These are phyloP conservation scores for Mesorhabditis belari DNA, from an alignment of 2,888 invertebrate genomes.

Conservation along the genomic window DNA sequence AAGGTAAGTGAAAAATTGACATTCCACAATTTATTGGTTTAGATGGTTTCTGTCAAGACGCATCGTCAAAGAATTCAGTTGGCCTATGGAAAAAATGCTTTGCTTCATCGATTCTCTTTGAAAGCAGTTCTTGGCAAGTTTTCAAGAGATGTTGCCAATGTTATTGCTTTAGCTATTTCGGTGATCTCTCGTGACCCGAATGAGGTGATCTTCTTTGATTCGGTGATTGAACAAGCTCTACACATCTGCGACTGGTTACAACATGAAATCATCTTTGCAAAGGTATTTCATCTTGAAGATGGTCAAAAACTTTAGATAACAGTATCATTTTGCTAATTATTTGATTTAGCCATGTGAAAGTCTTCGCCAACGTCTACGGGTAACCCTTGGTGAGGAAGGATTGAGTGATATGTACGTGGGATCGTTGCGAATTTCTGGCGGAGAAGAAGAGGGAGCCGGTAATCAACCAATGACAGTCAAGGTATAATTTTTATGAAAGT, in stretches of 20 bases:
- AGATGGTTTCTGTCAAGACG: not conserved
- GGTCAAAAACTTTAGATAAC: not conserved
- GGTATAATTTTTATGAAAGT: not conserved
- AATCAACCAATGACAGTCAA: not conserved
- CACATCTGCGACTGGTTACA: conserved; percentile 34
- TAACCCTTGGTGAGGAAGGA: conserved; percentile 9
- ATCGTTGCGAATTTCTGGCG: conserved; percentile 4
- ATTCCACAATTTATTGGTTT: not conserved
- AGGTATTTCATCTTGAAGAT: conserved; percentile 8
- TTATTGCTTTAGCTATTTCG: conserved; percentile 16
- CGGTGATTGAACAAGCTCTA: conserved; percentile 19
- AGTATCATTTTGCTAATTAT: not conserved
- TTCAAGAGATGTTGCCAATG: not conserved
- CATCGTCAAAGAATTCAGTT: conserved; percentile 29
- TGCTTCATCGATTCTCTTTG: conserved; percentile 30
- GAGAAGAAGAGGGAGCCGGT: conserved; percentile 5
- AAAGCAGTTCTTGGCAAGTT: conserved; percentile 32
- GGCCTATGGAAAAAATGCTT: conserved; percentile 40
- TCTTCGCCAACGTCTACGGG: conserved; percentile 18
- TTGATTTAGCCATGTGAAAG: conserved; percentile 37
- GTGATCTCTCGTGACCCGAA: conserved; percentile 9
- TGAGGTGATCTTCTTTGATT: conserved; percentile 5
- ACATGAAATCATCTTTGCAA: conserved; percentile 34
- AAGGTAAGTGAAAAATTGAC: conserved; percentile 6
- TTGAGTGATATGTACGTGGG: conserved; percentile 7